Evolutionary conservation across 2,888 invertebrate genomes (phyloP), one percentile per base, ranked within the genome.

Genomic region (Apamea anceps): DNA sequence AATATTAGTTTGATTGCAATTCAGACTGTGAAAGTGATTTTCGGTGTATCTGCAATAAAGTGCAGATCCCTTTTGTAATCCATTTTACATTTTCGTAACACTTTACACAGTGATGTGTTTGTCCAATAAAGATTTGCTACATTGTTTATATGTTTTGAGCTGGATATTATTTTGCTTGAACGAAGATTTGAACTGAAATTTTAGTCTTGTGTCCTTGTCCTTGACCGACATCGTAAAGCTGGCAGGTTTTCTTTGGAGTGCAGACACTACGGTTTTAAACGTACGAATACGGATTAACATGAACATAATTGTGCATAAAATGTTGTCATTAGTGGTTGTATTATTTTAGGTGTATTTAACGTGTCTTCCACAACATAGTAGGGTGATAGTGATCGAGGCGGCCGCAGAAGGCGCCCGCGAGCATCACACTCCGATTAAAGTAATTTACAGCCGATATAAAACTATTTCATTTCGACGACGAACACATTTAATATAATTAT

Each of bases 391-490:
- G 62, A 79, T 81, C 82, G 72, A 78, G 66, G 78, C 79, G 68
- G 76, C 82, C 72, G 78, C 65, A 65, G 63, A 60, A 81, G 75
- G 82, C 62, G 67, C 79, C 72, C 72, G 79, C 83, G 79, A 74
- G 62, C 86, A 89, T 89, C 88, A 86, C 80, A 82, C 86, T 90
- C 86, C 92, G 92, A 93, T 94, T 93, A 94, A 93, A 92, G 85
- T 93, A 90, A 95, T 96, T 96, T 96, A 96, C 93, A 90, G 85
- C 91, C 90, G 83, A 91, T 94, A 95, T 96, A 95, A 96, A 96
- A 94, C 93, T 92, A 94, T 94, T 94, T 92, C 91, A 94, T 93
- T 94, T 90, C 91, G 89, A 90, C 90, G 88, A 87, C 90, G 90
- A 91, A 94, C 93, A 95, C 94, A 94, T 95, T 94, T 93, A 91